phyloP scores from a whole-genome alignment of 1,140 invertebrate species.

The Nephotettix cincticeps region DNA sequence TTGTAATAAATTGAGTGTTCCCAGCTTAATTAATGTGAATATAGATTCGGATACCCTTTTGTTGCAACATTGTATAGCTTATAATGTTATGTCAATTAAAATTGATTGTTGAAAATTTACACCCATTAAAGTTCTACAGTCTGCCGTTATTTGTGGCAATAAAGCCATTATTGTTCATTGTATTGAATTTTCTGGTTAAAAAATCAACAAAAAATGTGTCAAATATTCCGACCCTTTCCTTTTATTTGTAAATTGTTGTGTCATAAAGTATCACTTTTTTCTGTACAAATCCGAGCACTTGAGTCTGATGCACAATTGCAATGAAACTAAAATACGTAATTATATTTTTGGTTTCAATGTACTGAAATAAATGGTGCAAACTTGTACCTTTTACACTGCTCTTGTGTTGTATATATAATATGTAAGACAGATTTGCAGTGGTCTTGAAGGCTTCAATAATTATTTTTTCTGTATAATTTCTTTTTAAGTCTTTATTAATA shows the following conservation, averaged over 20 bases:
- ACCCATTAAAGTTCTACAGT: too few relatives aligned
- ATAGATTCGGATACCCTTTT: not conserved
- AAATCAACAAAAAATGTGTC: not conserved
- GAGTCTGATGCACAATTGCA: slow-evolving; percentile 3
- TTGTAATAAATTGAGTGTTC: not conserved
- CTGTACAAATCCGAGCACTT: not conserved
- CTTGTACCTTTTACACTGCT: slow-evolving; percentile 7
- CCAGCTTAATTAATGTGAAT: slow-evolving; percentile 1
- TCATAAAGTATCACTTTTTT: not conserved
- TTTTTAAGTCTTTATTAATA: slow-evolving; percentile 13
- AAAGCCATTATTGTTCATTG: not conserved
- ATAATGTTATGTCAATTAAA: slow-evolving; percentile 10
- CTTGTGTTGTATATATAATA: slow-evolving; percentile 4
- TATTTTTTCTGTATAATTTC: slow-evolving; percentile 13
- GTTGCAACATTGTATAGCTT: not conserved
- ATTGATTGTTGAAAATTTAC: not conserved
- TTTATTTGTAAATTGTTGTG: not conserved
- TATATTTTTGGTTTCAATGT: slow-evolving; percentile 10
- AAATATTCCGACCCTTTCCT: not conserved
- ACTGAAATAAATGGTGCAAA: slow-evolving; percentile 1
- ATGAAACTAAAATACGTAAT: slow-evolving; percentile 8
- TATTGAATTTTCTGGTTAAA: not conserved
- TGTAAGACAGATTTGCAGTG: slow-evolving; percentile 10
- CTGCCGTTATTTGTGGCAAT: not conserved
- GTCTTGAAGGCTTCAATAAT: slow-evolving; percentile 7